Percentiles rank a stretch among this genome's conserved stretches.
These are phyloP conservation scores for Diplodus sargus DNA, from an alignment of 2,797 vertebrate species.

Conservation along the genomic window DNA sequence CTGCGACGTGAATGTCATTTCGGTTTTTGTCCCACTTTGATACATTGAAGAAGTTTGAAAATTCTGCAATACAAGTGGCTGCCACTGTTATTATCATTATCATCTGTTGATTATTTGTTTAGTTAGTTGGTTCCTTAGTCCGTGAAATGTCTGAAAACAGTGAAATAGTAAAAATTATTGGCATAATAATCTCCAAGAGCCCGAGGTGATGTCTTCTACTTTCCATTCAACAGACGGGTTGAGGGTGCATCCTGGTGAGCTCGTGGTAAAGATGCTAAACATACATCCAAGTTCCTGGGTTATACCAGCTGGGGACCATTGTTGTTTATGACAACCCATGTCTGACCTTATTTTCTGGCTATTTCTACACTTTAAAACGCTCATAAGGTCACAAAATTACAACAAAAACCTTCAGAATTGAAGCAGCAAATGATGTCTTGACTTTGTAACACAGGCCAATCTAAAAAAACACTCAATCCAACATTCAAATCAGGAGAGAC, in stretches of 20 bases:
- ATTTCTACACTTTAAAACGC: background rate
- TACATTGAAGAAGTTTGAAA: background rate
- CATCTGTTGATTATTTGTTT: background rate
- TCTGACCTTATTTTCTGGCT: background rate
- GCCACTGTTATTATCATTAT: background rate
- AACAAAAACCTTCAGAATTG: background rate
- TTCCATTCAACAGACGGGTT: background rate
- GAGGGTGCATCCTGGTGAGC: background rate
- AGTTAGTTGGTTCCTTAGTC: background rate
- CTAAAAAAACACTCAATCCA: background rate
- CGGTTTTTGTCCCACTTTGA: background rate
- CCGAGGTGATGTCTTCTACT: background rate
- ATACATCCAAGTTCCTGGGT: background rate
- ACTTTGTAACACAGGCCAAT: background rate
- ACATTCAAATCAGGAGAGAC: background rate
- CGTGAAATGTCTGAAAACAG: background rate
- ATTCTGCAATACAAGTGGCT: background rate
- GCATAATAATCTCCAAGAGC: background rate
- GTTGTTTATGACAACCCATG: background rate
- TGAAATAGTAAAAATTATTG: background rate
- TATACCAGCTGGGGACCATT: background rate
- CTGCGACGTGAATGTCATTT: conserved; percentile 8
- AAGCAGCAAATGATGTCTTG: background rate
- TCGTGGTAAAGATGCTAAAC: background rate
- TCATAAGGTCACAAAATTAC: background rate